Evolutionary conservation across 2,797 vertebrate species (phyloP).

Genomic region (Cygnus olor): DNA sequence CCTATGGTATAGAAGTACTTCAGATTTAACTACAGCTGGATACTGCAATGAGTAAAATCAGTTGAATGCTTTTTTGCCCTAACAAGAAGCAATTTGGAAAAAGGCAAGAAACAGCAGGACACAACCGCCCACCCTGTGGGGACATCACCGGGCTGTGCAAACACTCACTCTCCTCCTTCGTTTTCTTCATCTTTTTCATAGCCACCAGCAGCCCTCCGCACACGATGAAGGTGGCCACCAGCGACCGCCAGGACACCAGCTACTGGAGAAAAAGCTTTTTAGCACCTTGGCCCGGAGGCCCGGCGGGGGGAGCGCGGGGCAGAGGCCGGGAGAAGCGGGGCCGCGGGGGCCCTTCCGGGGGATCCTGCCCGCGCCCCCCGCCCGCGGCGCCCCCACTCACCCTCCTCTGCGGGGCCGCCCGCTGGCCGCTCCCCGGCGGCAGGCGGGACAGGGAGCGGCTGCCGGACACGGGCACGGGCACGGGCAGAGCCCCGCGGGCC

Average conservation of each 20-base stretch:
- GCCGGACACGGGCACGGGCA: neutral
- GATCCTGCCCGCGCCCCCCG: neutral
- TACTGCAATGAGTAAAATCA: no score
- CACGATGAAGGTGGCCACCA: slow-evolving; percentile 86
- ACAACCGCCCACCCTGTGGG: neutral
- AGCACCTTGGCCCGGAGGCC: neutral
- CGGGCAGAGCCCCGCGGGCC: neutral
- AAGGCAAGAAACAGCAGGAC: neutral
- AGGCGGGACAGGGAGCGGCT: neutral
- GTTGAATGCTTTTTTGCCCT: neutral
- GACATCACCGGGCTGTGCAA: neutral
- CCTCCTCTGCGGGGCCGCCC: neutral
- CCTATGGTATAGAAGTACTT: no score
- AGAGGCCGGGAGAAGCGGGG: neutral
- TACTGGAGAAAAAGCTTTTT: slow-evolving; percentile 63
- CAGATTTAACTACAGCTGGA: neutral
- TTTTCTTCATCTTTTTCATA: slow-evolving; percentile 91
- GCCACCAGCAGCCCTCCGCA: slow-evolving; percentile 85
- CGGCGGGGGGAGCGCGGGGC: no score
- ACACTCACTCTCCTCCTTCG: slow-evolving; percentile 88
- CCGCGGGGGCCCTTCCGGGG: no score
- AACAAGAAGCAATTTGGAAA: neutral
- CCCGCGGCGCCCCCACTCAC: neutral
- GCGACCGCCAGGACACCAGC: slow-evolving; percentile 95
- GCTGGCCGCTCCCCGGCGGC: neutral